A percentile compares a stretch with the other conserved stretches of the same genome.
Conservation (phyloP, 2,888 invertebrate species). For the Idaea straminata region DNA sequence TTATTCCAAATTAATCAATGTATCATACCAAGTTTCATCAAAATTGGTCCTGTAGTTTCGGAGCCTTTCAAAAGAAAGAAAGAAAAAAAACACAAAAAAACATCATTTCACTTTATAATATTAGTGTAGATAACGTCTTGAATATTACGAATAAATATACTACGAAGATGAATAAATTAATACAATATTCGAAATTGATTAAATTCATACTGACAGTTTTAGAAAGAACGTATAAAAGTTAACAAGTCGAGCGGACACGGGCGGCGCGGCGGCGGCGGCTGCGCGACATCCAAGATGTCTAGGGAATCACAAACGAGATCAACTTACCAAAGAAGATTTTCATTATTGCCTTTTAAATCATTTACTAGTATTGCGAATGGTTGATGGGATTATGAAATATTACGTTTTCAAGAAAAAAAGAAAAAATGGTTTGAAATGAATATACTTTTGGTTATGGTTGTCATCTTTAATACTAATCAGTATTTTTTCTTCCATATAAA, state of each 20-base stretch:
- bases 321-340: conserved; percentile 31
- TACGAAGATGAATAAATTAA: conserved; percentile 40
- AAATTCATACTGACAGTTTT: conserved; percentile 58
- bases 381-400: conserved; percentile 5
- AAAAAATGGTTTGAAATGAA: background rate
- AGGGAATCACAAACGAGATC: conserved; percentile 55
- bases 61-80: no score
- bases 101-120: no score
- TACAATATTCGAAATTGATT: conserved; percentile 57
- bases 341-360: conserved; percentile 22
- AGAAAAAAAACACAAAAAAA: no score
- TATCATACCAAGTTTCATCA: background rate
- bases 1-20: no score
- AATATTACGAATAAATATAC: conserved; percentile 44
- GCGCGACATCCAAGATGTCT: conserved; percentile 28
- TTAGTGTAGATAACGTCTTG: conserved; percentile 3
- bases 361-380: conserved; percentile 12
- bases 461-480: no score
- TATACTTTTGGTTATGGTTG: background rate
- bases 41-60: no score
- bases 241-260: conserved; percentile 42
- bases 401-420: background rate
- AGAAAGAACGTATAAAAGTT: conserved; percentile 66
- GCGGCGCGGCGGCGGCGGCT: background rate
- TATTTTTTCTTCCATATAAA: no score